Percentiles rank a stretch among this genome's conserved stretches.
Conservation (phyloP, 2,888 invertebrate species). For the Fragum sueziense region DNA sequence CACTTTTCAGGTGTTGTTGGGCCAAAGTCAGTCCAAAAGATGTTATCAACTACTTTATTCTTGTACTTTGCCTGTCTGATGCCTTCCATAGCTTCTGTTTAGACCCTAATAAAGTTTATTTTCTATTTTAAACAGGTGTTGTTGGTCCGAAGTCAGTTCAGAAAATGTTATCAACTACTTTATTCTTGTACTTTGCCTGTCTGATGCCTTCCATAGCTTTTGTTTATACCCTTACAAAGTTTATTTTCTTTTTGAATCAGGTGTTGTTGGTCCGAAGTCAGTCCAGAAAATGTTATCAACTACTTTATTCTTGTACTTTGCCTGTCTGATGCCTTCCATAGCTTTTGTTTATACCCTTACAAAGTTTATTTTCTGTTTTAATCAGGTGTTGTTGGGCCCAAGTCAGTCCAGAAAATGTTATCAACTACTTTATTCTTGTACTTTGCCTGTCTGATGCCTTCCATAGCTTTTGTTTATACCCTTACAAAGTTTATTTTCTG, state of each 20-base stretch:
- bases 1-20: slow-evolving; percentile 84
- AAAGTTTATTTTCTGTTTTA: too few species aligned
- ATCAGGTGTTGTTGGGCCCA: slow-evolving; percentile 84
- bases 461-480: slow-evolving; percentile 86
- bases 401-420: slow-evolving; percentile 84
- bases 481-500: too few species aligned
- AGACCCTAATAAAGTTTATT: too few species aligned
- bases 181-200: slow-evolving; percentile 86
- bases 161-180: slow-evolving; percentile 85
- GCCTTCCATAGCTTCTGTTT: slow-evolving; percentile 86
- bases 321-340: slow-evolving; percentile 85
- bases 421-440: slow-evolving; percentile 85
- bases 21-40: slow-evolving; percentile 84
- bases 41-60: slow-evolving; percentile 85
- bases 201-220: slow-evolving; percentile 85
- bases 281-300: slow-evolving; percentile 85
- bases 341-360: too few species aligned
- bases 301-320: slow-evolving; percentile 85
- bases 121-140: too few species aligned
- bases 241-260: too few species aligned
- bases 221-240: too few species aligned
- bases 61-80: slow-evolving; percentile 86
- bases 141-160: slow-evolving; percentile 83
- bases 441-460: slow-evolving; percentile 85
- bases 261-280: slow-evolving; percentile 83